phyloP scores from a whole-genome alignment of 1,140 invertebrate genomes.

The Atta texana region DNA sequence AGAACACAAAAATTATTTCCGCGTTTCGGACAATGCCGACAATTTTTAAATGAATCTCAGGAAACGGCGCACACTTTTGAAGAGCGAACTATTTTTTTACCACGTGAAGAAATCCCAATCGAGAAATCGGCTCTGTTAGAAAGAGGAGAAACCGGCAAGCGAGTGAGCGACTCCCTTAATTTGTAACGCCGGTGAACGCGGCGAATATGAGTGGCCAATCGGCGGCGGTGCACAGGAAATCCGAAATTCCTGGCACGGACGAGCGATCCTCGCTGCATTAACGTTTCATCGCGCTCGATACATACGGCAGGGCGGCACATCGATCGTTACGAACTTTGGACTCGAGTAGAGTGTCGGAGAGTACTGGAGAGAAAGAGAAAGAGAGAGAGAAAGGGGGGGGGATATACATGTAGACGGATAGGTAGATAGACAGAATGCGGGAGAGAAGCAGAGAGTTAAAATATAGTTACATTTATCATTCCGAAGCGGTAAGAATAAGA shows the following conservation, averaged over 20 bases:
- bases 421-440: background rate
- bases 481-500: constrained; percentile 42
- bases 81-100: background rate
- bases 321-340: constrained; percentile 78
- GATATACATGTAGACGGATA: constrained; percentile 1
- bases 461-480: constrained; percentile 49
- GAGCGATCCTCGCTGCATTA: constrained; percentile 76
- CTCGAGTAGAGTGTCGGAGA: constrained; percentile 68
- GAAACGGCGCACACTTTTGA: background rate
- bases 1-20: background rate
- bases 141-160: background rate
- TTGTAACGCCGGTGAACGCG: constrained; percentile 60
- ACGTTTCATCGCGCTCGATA: constrained; percentile 77
- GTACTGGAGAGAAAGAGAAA: background rate
- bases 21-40: background rate
- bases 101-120: constrained; percentile 35
- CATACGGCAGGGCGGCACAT: constrained; percentile 74
- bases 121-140: constrained; percentile 8
- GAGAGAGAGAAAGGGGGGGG: background rate
- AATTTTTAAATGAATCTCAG: background rate
- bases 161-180: constrained; percentile 52
- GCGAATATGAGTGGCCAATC: constrained; percentile 59
- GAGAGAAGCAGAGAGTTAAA: constrained; percentile 1
- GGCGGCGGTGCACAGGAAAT: constrained; percentile 67
- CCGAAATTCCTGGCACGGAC: constrained; percentile 76